These are phyloP conservation scores for Trissolcus japonicus DNA, from an alignment of 2,888 invertebrate genomes.

Conservation along the genomic window DNA sequence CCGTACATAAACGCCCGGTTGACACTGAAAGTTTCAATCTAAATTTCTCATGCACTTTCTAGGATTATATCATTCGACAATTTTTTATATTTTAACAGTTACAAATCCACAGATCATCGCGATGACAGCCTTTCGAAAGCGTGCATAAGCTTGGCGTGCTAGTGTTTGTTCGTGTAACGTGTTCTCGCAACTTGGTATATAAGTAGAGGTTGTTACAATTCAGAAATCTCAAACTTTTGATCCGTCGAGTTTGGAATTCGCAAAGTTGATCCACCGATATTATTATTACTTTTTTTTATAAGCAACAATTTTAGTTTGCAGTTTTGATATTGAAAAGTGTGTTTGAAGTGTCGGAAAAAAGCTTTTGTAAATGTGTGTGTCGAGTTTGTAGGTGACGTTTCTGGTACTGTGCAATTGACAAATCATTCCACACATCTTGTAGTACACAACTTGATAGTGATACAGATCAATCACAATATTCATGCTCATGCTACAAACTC, in stretches of 20 bases:
- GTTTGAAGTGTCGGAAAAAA: constrained; percentile 17
- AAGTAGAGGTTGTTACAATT: too few relatives aligned
- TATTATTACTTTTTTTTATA: too few relatives aligned
- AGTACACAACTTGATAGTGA: constrained; percentile 43
- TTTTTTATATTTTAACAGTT: constrained; percentile 22
- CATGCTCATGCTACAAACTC: constrained; percentile 55
- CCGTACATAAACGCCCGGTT: constrained; percentile 35
- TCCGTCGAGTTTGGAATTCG: too few relatives aligned
- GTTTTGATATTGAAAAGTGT: not conserved
- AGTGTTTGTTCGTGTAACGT: constrained; percentile 45
- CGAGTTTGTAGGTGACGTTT: constrained; percentile 9
- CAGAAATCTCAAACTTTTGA: too few relatives aligned
- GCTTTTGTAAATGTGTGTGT: constrained; percentile 3
- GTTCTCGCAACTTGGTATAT: too few relatives aligned
- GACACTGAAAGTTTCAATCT: constrained; percentile 44
- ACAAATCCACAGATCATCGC: constrained; percentile 43
- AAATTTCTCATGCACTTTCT: constrained; percentile 48
- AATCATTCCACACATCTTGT: constrained; percentile 19
- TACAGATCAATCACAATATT: constrained; percentile 40
- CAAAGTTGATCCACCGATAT: too few relatives aligned
- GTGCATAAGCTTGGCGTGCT: constrained; percentile 59
- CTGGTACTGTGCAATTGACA: constrained; percentile 23
- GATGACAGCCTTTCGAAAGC: constrained; percentile 57
- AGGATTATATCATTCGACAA: constrained; percentile 38
- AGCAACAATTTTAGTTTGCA: too few relatives aligned